Conservation (phyloP, 1,140 invertebrate species). For the Pomacea maculata region DNA sequence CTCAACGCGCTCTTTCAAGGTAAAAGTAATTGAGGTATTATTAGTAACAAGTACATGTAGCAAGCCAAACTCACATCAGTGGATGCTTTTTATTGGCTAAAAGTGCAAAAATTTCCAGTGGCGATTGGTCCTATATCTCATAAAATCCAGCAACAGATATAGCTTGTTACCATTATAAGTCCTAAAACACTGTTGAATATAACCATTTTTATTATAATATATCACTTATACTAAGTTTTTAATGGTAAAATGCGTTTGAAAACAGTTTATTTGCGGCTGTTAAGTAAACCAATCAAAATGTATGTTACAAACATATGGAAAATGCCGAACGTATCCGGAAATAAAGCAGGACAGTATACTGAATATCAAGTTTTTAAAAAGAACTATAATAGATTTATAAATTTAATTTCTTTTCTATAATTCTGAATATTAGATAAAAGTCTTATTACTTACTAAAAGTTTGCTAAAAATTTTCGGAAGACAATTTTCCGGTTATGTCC, state of each 20-base stretch:
- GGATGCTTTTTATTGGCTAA: conserved; percentile 25
- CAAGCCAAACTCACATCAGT: neutral
- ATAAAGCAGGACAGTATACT: neutral
- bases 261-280: neutral
- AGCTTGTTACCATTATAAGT: neutral
- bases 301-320: conserved; percentile 23
- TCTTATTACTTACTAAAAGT: conserved; percentile 3
- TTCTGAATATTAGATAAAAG: neutral
- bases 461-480: neutral
- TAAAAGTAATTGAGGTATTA: conserved; percentile 17
- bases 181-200: neutral
- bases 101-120: conserved; percentile 29
- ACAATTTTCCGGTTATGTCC: conserved; percentile 29
- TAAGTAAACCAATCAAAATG: neutral
- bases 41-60: conserved; percentile 18
- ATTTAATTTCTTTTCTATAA: neutral
- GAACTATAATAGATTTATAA: neutral
- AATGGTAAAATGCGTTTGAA: neutral
- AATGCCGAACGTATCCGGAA: conserved; percentile 24
- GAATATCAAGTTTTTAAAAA: neutral
- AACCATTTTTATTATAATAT: neutral
- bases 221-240: neutral
- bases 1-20: conserved; percentile 2
- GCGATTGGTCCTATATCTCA: neutral
- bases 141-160: neutral